A percentile compares a stretch with the other conserved stretches of the same genome.
These are phyloP conservation scores for Trichonephila inaurata DNA, from an alignment of 1,140 invertebrate genomes.

Conservation along the genomic window DNA sequence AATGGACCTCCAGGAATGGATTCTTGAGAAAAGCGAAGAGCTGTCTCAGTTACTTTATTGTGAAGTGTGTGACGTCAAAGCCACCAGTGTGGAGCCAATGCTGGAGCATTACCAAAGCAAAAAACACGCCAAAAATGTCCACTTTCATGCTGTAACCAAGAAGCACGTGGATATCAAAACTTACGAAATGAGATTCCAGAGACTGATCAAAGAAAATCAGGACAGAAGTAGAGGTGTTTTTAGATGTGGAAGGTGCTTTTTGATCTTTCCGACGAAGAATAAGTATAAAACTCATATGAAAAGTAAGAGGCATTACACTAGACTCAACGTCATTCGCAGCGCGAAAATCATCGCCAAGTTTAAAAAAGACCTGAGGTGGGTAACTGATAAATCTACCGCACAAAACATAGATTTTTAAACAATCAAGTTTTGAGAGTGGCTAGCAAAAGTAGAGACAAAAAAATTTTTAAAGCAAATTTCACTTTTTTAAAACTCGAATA, in stretches of 20 bases:
- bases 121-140: constrained; percentile 41
- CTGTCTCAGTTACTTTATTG: background rate
- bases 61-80: constrained; percentile 58
- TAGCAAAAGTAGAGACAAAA: no score
- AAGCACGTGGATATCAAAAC: background rate
- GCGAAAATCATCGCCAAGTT: background rate
- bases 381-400: background rate
- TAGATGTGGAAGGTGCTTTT: background rate
- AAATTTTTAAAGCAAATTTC: no score
- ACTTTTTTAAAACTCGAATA: no score
- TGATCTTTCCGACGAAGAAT: background rate
- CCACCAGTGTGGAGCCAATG: constrained; percentile 29
- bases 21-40: background rate
- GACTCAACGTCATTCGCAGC: background rate
- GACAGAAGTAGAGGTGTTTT: background rate
- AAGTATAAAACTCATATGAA: background rate
- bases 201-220: background rate
- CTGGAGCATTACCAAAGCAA: constrained; percentile 9
- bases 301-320: background rate
- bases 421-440: no score
- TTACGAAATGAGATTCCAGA: background rate
- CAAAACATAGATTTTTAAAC: no score
- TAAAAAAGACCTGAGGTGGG: background rate
- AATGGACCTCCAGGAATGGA: no score
- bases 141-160: background rate